A percentile compares a stretch with the other conserved stretches of the same genome.
These are phyloP conservation scores for Chloropsis hardwickii DNA, from an alignment of 2,113 vertebrate species.

Conservation along the genomic window DNA sequence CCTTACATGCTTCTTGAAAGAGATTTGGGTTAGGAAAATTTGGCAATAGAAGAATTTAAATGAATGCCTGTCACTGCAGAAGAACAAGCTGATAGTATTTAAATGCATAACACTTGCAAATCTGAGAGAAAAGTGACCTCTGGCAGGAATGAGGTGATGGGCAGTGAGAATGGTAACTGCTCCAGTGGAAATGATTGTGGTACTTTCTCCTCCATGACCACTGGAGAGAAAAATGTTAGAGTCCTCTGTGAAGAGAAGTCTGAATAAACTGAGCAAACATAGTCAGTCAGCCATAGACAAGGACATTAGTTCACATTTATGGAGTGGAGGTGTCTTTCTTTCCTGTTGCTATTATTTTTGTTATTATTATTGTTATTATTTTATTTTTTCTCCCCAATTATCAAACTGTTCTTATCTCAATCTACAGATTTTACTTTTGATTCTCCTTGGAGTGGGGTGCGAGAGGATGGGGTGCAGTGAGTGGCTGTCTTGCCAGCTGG, in stretches of 20 bases:
- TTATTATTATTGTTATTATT: background rate
- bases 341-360: accelerated
- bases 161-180: background rate
- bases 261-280: accelerated
- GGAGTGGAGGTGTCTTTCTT: background rate
- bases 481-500: background rate
- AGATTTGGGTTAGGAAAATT: background rate
- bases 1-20: background rate
- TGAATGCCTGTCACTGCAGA: no score
- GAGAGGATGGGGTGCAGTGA: background rate
- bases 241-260: background rate
- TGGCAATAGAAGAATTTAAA: background rate
- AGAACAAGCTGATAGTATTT: background rate
- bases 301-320: background rate
- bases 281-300: background rate
- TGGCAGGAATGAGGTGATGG: background rate
- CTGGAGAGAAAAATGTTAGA: background rate
- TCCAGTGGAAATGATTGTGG: accelerated
- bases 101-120: background rate
- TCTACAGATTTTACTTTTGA: background rate
- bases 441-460: background rate
- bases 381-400: background rate
- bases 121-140: background rate
- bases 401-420: background rate
- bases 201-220: background rate